Evolutionary conservation across 2,797 vertebrate genomes (phyloP).

Genomic region (Sebastes variabilis): DNA sequence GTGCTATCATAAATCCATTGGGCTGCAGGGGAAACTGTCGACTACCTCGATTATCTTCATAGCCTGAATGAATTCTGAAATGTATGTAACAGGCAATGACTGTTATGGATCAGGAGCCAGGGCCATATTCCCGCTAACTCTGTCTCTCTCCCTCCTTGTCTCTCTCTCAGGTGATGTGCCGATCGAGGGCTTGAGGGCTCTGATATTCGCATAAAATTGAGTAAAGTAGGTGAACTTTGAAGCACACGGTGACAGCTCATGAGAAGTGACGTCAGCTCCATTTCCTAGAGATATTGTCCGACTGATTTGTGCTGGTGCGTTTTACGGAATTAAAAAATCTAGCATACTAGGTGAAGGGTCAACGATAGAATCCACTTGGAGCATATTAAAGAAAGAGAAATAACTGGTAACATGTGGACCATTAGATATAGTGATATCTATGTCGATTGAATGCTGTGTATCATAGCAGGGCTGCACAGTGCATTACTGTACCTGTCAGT

Average conservation of each 20-base stretch:
- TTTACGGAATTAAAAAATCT: neutral
- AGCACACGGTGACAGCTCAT: conserved; percentile 74
- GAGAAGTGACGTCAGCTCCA: conserved; percentile 54
- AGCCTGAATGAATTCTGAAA: conserved; percentile 99
- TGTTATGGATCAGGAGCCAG: conserved; percentile 99
- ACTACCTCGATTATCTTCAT: conserved; percentile 99
- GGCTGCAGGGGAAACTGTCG: conserved; percentile 99
- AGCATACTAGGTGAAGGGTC: neutral
- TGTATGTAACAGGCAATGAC: conserved; percentile 99
- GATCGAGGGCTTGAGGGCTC: conserved; percentile 79
- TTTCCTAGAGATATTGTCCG: conserved; percentile 12
- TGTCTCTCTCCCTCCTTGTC: conserved; percentile 50
- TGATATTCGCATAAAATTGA: conserved; percentile 90
- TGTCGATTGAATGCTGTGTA: neutral
- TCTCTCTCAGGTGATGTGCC: conserved; percentile 71
- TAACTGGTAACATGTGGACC: neutral
- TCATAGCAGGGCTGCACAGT: neutral
- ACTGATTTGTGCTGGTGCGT: conserved; percentile 9
- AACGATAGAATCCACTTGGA: neutral
- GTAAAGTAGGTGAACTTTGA: conserved; percentile 90
- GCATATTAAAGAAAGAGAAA: neutral
- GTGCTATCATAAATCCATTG: conserved; percentile 99
- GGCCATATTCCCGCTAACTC: conserved; percentile 83
- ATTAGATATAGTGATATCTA: neutral
- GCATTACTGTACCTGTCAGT: conserved; percentile 55